Base-by-base conservation (phyloP, 2,888 invertebrate genomes). In the Megaustenia siamemsis region DNA sequence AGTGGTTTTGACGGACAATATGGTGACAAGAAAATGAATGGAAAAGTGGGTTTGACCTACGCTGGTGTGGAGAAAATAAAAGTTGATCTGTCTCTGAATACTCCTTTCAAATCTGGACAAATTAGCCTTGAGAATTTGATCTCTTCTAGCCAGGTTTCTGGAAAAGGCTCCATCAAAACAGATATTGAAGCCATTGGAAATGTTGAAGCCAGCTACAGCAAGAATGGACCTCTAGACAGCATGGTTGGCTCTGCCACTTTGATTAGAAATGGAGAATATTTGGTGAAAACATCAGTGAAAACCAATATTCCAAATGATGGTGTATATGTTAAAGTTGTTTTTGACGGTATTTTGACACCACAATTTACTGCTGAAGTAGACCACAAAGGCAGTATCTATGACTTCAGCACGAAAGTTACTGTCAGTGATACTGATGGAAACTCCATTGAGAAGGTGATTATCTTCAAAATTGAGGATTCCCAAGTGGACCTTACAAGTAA, bases 1-100 rank as follows among this genome's bases (percentile, higher is more conserved):
- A 45, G 38, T 75, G 75, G 45, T 24, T 82, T 82, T 63, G n/a
- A 75, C 21, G 82, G 75, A 38, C 43, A 35, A n/a, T 82, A 82
- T 35, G 82, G 82, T 32, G 66, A 82, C 40, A 28, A 82, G 28
- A 49, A 15, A 6, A 35, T 60, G 15, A 60, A 63, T 45, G 66
- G 45, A 0, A 75, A 35, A 43, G 2, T 76, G 18, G 38, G 40
- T 3, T 21, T 76, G 21, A 35, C 75, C 24, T 76, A 66, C 38
- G 49, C 75, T 5, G 82, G 76, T 40, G 3, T 82, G 21, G 32
- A 63, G 35, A 76, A 75, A 32, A 24, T 32, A 12, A 56, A 82
- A 28, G 21, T 82, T 43, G 82, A 76, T 5, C 0, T 66, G 28
- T 53, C 75, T 10, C 12, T 82, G 6, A 82, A 75, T 10, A 43